phyloP scores from a whole-genome alignment of 2,113 vertebrate species.

The Erythrocercus mccallii region DNA sequence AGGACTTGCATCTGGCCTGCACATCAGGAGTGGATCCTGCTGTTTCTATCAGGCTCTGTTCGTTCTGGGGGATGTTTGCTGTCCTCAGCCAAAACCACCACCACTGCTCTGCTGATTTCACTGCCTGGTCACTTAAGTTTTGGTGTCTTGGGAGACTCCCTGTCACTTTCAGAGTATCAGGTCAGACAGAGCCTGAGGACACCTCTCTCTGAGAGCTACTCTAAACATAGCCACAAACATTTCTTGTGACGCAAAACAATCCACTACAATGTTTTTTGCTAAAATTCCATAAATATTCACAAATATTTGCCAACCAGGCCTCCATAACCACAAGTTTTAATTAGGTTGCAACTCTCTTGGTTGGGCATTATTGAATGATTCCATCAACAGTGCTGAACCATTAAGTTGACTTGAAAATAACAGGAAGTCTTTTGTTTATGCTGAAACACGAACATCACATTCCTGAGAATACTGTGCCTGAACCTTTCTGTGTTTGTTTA shows the following conservation, averaged over 20 bases:
- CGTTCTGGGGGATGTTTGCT: neutral
- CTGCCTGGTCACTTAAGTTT: neutral
- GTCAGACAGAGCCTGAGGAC: neutral
- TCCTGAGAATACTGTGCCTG: neutral
- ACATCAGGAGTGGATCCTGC: neutral
- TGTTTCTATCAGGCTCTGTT: neutral
- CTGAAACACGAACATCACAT: neutral
- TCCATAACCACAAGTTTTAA: neutral
- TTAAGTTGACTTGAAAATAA: neutral
- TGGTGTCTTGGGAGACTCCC: rapidly evolving
- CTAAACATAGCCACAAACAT: neutral
- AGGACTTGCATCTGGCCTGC: neutral
- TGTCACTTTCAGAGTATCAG: neutral
- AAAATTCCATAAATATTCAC: slow-evolving; percentile 8
- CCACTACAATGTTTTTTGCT: neutral
- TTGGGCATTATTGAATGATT: neutral
- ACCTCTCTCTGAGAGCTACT: neutral
- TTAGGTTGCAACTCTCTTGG: neutral
- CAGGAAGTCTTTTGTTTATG: neutral
- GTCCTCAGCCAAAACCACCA: neutral
- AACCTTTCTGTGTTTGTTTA: neutral
- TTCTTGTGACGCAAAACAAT: neutral
- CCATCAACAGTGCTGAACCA: neutral
- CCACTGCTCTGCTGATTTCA: neutral
- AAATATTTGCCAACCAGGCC: neutral